Evolutionary conservation across 1,140 invertebrate species (phyloP), one percentile per base, ranked within the genome.

Genomic region (Lerema accius): DNA sequence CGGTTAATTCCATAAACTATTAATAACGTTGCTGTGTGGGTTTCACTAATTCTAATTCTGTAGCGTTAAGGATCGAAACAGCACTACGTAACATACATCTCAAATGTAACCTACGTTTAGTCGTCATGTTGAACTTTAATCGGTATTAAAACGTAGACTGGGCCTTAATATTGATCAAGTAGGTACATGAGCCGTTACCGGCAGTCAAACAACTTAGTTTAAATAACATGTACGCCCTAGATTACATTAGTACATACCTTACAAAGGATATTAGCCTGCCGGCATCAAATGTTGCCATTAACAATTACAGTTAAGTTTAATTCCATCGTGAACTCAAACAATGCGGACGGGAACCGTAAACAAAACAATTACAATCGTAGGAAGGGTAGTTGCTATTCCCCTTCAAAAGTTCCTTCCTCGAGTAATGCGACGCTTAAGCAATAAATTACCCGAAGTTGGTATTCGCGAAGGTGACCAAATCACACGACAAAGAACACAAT

Each of bases 321-420:
- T 76, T 72, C 67, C 67, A 65, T 69, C 63, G 65, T 78, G 65
- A 74, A 75, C 63, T 71, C 55, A 76, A 78, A 77, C 78, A 83
- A 80, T 79, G 69, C 67, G 68, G 69, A 73, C n/a, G 71, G 69
- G 62, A 68, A 62, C 69, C 62, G 73, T 83, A 83, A 78, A 86
- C 84, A 78, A 81, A 86, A 84, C 73, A 83, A 83, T 86, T 83
- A 84, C 73, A 76, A 66, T 72, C 65, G 69, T 73, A 74, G 56
- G 67, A 69, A 72, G 68, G 72, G 71, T 74, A 81, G 70, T 77
- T 81, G 75, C 69, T 66, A 68, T 74, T 73, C 73, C 73, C 71
- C 71, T 78, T 74, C 71, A 58, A 67, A 74, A 56, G 53, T 56
- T 56, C 40, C 53, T 56, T 56, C 40, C 40, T 45, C 39, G 26